phyloP scores from a whole-genome alignment of 2,888 invertebrate genomes.

The Leucoptera coffeella region DNA sequence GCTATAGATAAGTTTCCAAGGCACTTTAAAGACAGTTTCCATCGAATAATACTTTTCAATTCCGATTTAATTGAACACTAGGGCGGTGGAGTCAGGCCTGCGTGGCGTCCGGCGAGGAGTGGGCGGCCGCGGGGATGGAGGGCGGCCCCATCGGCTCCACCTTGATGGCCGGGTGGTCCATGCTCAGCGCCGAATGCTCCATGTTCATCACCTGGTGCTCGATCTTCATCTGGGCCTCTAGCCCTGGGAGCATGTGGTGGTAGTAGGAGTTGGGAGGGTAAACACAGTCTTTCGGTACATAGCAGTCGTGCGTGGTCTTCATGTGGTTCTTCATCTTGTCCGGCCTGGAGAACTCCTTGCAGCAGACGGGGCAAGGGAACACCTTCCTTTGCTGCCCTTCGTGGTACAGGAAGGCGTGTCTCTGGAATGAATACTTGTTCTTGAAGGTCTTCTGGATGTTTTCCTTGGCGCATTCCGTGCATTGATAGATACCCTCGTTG shows the following conservation, averaged over 20 bases:
- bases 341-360: slow-evolving; percentile 86
- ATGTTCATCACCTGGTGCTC: too few relatives aligned
- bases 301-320: slow-evolving; percentile 89
- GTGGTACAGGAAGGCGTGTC: slow-evolving; percentile 89
- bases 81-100: slow-evolving; percentile 21
- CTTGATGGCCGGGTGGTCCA: slow-evolving; percentile 40
- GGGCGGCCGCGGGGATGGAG: slow-evolving; percentile 36
- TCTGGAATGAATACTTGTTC: slow-evolving; percentile 92
- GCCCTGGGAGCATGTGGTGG: slow-evolving; percentile 36
- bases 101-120: slow-evolving; percentile 37
- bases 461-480: slow-evolving; percentile 87
- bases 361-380: slow-evolving; percentile 87
- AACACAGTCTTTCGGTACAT: slow-evolving; percentile 80
- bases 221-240: slow-evolving; percentile 38
- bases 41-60: neutral
- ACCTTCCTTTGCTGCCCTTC: slow-evolving; percentile 90
- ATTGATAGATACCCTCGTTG: slow-evolving; percentile 84
- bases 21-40: too few relatives aligned
- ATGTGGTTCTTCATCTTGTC: slow-evolving; percentile 95
- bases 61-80: too few relatives aligned
- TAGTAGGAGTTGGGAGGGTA: slow-evolving; percentile 67
- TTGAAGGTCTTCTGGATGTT: slow-evolving; percentile 91
- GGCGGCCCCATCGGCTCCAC: slow-evolving; percentile 29
- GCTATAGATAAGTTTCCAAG: slow-evolving; percentile 2
- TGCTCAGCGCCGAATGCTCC: too few relatives aligned